These are phyloP conservation scores for Darwinula stevensoni DNA, from an alignment of 2,888 invertebrate genomes.

Conservation along the genomic window DNA sequence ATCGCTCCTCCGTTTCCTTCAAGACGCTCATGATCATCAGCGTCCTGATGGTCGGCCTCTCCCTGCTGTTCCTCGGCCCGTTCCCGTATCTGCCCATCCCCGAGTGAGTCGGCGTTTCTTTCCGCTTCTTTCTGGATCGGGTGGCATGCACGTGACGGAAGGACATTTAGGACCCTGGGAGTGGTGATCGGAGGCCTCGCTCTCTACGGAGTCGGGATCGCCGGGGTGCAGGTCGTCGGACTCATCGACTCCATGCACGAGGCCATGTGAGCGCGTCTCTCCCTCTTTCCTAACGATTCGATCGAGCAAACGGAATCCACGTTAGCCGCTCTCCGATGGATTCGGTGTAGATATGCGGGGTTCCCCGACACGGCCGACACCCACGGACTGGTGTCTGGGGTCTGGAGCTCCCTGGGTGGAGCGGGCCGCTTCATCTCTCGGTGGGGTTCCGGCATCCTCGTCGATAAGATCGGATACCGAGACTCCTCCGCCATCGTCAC, in stretches of 20 bases:
- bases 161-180: constrained; percentile 9
- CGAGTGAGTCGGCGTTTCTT: too few relatives aligned
- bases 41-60: constrained; percentile 9
- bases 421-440: constrained; percentile 11
- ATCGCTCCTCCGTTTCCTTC: constrained; percentile 8
- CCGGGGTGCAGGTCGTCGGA: constrained; percentile 11
- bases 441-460: constrained; percentile 11
- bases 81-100: constrained; percentile 10
- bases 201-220: constrained; percentile 11
- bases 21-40: constrained; percentile 10
- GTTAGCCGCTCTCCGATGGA: too few relatives aligned
- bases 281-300: too few relatives aligned
- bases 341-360: too few relatives aligned
- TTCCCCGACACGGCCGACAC: too few relatives aligned
- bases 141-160: too few relatives aligned
- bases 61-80: constrained; percentile 11
- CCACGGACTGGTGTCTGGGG: constrained; percentile 12
- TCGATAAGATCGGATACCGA: constrained; percentile 11
- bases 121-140: too few relatives aligned
- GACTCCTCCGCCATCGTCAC: constrained; percentile 9
- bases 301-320: not conserved
- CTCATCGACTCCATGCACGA: constrained; percentile 12
- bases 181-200: constrained; percentile 9
- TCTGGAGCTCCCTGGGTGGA: constrained; percentile 12
- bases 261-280: constrained; percentile 10